Evolutionary conservation across 2,797 vertebrate genomes (phyloP).

Genomic region (Eupleurogrammus muticus): DNA sequence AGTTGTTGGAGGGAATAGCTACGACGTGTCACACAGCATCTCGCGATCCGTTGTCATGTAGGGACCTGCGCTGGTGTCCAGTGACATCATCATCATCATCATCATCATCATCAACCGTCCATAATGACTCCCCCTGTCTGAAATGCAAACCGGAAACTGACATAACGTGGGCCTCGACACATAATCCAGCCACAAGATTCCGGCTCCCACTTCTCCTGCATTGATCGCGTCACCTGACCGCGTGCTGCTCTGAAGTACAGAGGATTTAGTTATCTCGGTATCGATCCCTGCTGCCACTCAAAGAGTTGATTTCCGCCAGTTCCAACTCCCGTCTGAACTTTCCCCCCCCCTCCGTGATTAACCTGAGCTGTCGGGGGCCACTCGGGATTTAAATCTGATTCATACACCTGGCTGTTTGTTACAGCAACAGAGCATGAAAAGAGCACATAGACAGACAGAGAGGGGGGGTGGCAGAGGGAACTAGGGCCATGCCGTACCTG

Average conservation of each 20-base stretch:
- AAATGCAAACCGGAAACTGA: not conserved
- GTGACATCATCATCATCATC: slow-evolving; percentile 44
- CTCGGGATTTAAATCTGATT: slow-evolving; percentile 1
- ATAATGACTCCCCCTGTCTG: slow-evolving; percentile 40
- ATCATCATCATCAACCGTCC: slow-evolving; percentile 36
- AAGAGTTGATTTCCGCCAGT: slow-evolving; percentile 31
- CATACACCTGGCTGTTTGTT: slow-evolving; percentile 51
- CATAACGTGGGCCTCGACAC: not conserved
- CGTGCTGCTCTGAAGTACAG: slow-evolving; percentile 23
- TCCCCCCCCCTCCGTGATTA: not conserved
- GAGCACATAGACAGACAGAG: slow-evolving; percentile 4
- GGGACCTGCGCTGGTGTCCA: too few species aligned
- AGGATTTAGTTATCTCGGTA: slow-evolving; percentile 59
- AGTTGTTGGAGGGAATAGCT: slow-evolving; percentile 44
- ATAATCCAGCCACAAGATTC: slow-evolving; percentile 19
- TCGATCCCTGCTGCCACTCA: slow-evolving; percentile 55
- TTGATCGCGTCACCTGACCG: slow-evolving; percentile 48
- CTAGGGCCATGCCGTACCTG: slow-evolving; percentile 57
- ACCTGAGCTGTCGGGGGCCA: slow-evolving; percentile 26
- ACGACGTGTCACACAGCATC: slow-evolving; percentile 49
- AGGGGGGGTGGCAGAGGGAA: not conserved
- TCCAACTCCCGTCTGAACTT: slow-evolving; percentile 34
- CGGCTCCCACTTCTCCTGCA: slow-evolving; percentile 20
- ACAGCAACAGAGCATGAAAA: slow-evolving; percentile 45
- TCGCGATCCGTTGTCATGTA: too few species aligned